Conservation (phyloP, 2,888 invertebrate species). For the Cantharis rufa region DNA sequence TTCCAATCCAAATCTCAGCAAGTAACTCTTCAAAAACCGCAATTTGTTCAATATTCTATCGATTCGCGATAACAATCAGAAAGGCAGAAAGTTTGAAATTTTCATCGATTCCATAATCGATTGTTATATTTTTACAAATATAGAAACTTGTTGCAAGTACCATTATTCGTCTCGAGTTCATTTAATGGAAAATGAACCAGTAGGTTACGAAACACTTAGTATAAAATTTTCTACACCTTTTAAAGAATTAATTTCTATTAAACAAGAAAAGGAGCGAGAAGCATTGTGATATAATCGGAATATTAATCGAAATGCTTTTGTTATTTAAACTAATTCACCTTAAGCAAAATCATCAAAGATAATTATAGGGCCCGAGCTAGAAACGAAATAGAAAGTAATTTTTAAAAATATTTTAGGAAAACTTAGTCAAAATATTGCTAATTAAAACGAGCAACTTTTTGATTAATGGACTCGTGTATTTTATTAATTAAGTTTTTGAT, state of each 20-base stretch:
- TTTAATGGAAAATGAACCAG: not conserved
- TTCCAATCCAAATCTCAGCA: not conserved
- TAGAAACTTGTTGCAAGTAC: not conserved
- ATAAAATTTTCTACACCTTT: not conserved
- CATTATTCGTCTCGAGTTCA: not conserved
- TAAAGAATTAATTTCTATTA: not conserved
- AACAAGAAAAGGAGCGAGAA: not conserved
- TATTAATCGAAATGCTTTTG: not conserved
- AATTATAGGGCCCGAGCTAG: not conserved
- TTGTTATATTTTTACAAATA: not conserved
- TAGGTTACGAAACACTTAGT: not conserved
- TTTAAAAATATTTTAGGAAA: not conserved
- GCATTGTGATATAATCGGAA: not conserved
- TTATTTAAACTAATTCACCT: not conserved
- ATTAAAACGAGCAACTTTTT: not conserved
- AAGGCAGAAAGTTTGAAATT: too few species aligned
- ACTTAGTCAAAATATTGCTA: not conserved
- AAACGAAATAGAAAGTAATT: not conserved
- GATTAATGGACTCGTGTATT: not conserved
- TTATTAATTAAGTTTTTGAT: not conserved
- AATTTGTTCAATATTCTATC: too few species aligned
- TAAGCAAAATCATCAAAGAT: not conserved
- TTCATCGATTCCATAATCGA: not conserved
- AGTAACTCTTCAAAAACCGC: too few species aligned
- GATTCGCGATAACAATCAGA: too few species aligned